Base-by-base conservation (phyloP, 2,797 vertebrate species). In the Xiphorhynchus erythropygius region DNA sequence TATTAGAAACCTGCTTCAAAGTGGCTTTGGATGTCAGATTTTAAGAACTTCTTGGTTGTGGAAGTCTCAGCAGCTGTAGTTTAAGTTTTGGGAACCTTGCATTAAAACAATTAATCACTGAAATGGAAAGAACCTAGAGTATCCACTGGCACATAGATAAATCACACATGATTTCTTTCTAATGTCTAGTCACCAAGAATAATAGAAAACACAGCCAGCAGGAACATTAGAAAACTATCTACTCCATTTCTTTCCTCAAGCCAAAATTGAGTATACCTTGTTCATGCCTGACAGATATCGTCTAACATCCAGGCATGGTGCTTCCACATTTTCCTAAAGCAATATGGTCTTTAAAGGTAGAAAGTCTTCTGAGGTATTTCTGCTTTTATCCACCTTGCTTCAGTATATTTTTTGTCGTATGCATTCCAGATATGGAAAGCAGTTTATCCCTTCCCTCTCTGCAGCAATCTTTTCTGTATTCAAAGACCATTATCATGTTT, bases 41-140 rank as follows among this genome's bases (percentile, higher is more conserved):
- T 80, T 68, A 89, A 41, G 6, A 82, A 19, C 18, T 30, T 68
- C 23, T 49, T 56, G 56, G 30, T 16, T 44, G 17, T n/a, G 7
- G 17, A 85, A 89, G 35, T 78, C 53, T 89, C 25, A 84, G 17
- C 8, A 68, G 13, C 14, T 83, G 21, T 39, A 55, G 11, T 44
- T 57, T 25, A 89, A 92, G 53, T 96, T 96, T 89, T 52, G 30
- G 70, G 35, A 96, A 75, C 37, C 76, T 82, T 82, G 22, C 30
- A 15, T 89, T 89, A 67, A 55, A 92, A 63, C 79, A 93, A 92
- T 97, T 92, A 93, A 93, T 97, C 93, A 93, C 78, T 57, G 75
- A 87, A 94, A 89, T 50, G 27, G 89, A 87, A 88, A 82, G 75
- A 82, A 95, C 63, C 52, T 76, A 57, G 44, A 28, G 52, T 41